Evolutionary conservation across 1,140 invertebrate species (phyloP).

Genomic region (Protaetia brevitarsis): DNA sequence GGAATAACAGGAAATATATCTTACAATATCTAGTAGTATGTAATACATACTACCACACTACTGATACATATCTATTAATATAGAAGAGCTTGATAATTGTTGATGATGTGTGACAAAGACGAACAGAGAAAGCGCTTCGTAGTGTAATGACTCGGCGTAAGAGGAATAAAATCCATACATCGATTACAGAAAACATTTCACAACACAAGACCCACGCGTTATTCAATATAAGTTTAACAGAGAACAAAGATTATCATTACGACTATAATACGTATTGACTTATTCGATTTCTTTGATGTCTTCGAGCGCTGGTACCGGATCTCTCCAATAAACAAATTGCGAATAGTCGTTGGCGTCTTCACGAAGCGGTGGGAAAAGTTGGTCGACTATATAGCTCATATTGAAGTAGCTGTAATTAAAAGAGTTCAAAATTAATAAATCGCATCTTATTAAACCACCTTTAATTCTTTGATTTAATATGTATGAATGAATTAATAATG

Average conservation of each 20-base stretch:
- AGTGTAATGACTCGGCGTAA: not conserved
- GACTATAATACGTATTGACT: not conserved
- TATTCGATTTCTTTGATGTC: conserved; percentile 34
- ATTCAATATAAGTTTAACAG: too few relatives aligned
- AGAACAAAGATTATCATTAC: too few relatives aligned
- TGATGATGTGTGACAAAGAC: not conserved
- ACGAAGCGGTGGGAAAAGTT: conserved; percentile 79
- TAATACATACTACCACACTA: not conserved
- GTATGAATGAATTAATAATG: too few relatives aligned
- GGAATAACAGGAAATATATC: not conserved
- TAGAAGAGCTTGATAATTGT: conserved; percentile 12
- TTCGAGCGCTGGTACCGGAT: conserved; percentile 66
- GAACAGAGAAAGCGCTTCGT: not conserved
- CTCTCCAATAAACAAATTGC: conserved; percentile 87
- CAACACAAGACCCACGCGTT: not conserved
- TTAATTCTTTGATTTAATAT: too few relatives aligned
- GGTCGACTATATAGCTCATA: conserved; percentile 91
- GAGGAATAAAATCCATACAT: not conserved
- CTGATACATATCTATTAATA: too few relatives aligned
- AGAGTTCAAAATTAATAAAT: not conserved
- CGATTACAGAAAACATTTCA: not conserved
- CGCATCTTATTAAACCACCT: too few relatives aligned
- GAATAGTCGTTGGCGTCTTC: conserved; percentile 80
- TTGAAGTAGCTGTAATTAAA: conserved; percentile 75
- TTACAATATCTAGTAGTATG: not conserved